These are phyloP conservation scores for Bruchidius siliquastri DNA, from an alignment of 2,888 invertebrate genomes.

Conservation along the genomic window DNA sequence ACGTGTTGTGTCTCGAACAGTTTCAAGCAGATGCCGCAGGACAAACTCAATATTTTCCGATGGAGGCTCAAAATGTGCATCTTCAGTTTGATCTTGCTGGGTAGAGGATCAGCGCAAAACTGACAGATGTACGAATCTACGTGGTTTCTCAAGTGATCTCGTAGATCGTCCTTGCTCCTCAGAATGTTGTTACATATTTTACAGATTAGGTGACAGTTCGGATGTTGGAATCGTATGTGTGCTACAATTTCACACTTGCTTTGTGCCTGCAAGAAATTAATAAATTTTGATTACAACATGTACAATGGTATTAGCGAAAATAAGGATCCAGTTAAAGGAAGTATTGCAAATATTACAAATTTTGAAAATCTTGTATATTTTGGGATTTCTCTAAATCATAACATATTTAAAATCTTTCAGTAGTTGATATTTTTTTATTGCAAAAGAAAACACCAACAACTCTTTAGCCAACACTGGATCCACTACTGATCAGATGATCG, in stretches of 20 bases:
- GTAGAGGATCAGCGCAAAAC: constrained; percentile 55
- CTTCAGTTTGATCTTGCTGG: constrained; percentile 55
- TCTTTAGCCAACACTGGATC: too few species aligned
- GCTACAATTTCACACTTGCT: constrained; percentile 10
- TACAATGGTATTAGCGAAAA: too few species aligned
- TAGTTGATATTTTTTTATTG: too few species aligned
- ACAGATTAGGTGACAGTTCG: constrained; percentile 52
- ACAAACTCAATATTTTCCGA: constrained; percentile 52
- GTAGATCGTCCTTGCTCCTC: constrained; percentile 50
- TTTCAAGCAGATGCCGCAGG: constrained; percentile 56
- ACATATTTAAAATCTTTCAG: too few species aligned
- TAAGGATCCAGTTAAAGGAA: too few species aligned
- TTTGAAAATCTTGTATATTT: too few species aligned
- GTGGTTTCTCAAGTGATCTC: constrained; percentile 52
- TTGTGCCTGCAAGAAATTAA: background rate
- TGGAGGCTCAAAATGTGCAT: constrained; percentile 57
- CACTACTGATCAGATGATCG: too few species aligned
- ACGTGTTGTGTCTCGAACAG: constrained; percentile 54
- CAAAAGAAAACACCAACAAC: too few species aligned
- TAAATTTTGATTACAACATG: too few species aligned
- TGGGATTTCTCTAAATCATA: too few species aligned
- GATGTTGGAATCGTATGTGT: constrained; percentile 45
- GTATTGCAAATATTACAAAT: too few species aligned
- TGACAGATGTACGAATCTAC: constrained; percentile 53
- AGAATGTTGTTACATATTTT: constrained; percentile 52